Conservation (phyloP, 2,797 vertebrate species). For the Tauraco hartlaubi region DNA sequence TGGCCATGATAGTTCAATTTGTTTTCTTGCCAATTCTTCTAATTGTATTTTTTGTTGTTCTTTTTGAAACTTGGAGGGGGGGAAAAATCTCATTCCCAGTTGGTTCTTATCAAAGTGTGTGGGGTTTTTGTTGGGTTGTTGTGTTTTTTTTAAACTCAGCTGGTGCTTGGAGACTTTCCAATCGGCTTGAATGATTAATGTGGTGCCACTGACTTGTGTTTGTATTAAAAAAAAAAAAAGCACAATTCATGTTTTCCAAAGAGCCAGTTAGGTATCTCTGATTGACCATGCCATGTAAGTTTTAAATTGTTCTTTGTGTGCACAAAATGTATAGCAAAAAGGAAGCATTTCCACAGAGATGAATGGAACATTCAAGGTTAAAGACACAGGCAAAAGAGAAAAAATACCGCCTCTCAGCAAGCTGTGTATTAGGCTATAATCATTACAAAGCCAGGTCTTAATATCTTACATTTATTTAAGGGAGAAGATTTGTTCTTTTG, state of each 20-base stretch:
- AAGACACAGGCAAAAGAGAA: not conserved
- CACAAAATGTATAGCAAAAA: constrained; percentile 36
- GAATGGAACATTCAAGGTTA: constrained; percentile 36
- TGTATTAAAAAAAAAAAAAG: not conserved
- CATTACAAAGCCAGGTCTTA: constrained; percentile 40
- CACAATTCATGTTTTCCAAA: constrained; percentile 51
- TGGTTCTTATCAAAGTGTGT: constrained; percentile 38
- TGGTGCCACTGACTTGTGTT: constrained; percentile 44
- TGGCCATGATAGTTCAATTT: constrained; percentile 33
- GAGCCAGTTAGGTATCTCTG: constrained; percentile 20
- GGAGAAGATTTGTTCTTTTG: constrained; percentile 35
- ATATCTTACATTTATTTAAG: constrained; percentile 48
- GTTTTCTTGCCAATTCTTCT: constrained; percentile 48
- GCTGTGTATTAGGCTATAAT: constrained; percentile 29
- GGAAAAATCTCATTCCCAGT: constrained; percentile 6
- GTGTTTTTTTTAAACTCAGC: not conserved
- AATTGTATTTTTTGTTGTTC: constrained; percentile 22
- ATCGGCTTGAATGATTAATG: constrained; percentile 46
- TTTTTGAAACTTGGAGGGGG: constrained; percentile 14
- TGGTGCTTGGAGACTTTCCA: constrained; percentile 60
- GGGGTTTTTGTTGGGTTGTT: not conserved
- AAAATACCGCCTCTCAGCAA: not conserved
- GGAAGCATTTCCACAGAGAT: constrained; percentile 46
- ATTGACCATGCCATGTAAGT: constrained; percentile 37
- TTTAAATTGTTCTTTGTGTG: constrained; percentile 54